Base-by-base conservation (phyloP, 2,797 vertebrate species). In the Gambusia yucatana region DNA sequence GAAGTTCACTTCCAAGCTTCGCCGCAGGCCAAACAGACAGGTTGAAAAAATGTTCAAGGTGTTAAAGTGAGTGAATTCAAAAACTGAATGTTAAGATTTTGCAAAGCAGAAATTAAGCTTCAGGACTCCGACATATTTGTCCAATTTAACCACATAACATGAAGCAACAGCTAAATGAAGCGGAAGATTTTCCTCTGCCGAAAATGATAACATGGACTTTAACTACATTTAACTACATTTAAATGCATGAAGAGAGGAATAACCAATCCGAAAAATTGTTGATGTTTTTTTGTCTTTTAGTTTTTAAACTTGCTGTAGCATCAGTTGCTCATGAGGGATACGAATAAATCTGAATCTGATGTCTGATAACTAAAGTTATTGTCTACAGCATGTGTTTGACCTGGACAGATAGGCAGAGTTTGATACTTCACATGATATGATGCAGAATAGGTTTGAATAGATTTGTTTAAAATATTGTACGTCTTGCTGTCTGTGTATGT, bases 1-100 rank as follows among this genome's bases (percentile, higher is more conserved):
- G 78, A 71, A 47, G 0, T 61, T 80, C 39, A 63, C 2, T 39
- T 79, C 76, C 20, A 71, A 78, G 69, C 69, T 16, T 11, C 6
- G 46, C 22, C 1, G 47, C 57, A 75, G 43, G 55, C 50, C 20
- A 47, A 63, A 8, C 14, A 71, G 20, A 1, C 14, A 17, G 20
- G 50, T 9, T 13, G 28, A 43, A 4, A 22, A 59, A 43, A 25
- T 30, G 33, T 57, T 36, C 39, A 71, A 77, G 47, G 25, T 39
- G 22, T 41, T 25, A 36, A 41, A 10, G 8, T 41, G 4, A n/a
- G 20, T 11, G 41, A 70, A 44, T 70, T 44, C 3, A 28, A 70
- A 70, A 71, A 17, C 13, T 14, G 25, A 46, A 46, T 44, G 22
- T 69, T 5, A 43, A n/a, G 25, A 44, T 70, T 70, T n/a, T 25